Percentiles rank a stretch among this genome's conserved stretches.
These are phyloP conservation scores for Kuschelorhynchus macadamiae DNA, from an alignment of 2,888 invertebrate genomes.

Conservation along the genomic window DNA sequence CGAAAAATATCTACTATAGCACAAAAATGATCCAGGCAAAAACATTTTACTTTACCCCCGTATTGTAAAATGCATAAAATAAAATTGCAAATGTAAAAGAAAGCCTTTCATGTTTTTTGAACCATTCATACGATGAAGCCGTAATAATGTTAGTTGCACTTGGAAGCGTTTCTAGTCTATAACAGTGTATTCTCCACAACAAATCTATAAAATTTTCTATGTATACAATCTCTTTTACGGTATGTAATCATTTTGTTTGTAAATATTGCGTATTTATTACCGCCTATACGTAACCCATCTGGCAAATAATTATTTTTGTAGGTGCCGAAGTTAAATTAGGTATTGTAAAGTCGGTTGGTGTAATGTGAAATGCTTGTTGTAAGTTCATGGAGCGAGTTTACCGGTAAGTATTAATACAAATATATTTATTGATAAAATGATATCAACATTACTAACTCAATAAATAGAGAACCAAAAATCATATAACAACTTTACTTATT, in stretches of 20 bases:
- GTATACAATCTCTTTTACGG: constrained; percentile 16
- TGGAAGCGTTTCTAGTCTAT: constrained; percentile 30
- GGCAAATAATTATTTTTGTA: constrained; percentile 11
- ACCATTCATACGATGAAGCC: constrained; percentile 29
- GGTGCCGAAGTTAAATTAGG: neutral
- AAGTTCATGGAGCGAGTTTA: neutral
- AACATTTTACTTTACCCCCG: no score
- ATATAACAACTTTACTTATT: no score
- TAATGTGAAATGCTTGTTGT: constrained; percentile 8
- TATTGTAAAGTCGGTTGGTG: neutral
- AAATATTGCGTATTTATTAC: constrained; percentile 17
- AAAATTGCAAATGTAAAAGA: constrained; percentile 37
- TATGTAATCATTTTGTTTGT: constrained; percentile 10
- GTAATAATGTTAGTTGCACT: constrained; percentile 36
- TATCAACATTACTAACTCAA: no score
- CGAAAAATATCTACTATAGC: no score
- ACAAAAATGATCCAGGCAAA: no score
- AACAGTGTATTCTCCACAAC: constrained; percentile 21
- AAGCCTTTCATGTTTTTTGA: constrained; percentile 38
- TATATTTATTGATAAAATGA: no score
- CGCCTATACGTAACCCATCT: constrained; percentile 10
- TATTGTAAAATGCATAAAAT: no score
- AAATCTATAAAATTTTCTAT: constrained; percentile 6
- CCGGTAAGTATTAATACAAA: no score
- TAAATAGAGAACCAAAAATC: no score